Evolutionary conservation across 2,113 vertebrate species (phyloP).

Genomic region (Blennius ocellaris): DNA sequence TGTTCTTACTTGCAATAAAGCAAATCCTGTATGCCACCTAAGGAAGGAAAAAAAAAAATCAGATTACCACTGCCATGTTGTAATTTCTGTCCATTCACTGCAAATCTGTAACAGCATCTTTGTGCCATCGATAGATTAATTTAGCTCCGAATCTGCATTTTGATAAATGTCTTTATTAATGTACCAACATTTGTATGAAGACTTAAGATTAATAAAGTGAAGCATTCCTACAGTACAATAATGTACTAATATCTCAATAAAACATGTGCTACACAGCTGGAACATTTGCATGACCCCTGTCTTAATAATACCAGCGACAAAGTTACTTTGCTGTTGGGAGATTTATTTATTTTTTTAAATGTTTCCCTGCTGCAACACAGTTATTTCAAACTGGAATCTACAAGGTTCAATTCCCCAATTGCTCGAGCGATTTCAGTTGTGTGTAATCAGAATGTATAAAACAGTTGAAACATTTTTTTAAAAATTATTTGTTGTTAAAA

Average conservation of each 20-base stretch:
- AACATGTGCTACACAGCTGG: constrained; percentile 34
- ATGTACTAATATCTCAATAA: constrained; percentile 58
- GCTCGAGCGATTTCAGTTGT: too few species aligned
- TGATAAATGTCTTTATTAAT: constrained; percentile 72
- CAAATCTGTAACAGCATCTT: constrained; percentile 57
- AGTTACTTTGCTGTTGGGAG: too few species aligned
- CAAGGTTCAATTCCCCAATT: too few species aligned
- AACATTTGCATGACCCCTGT: not conserved
- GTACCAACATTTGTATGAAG: constrained; percentile 68
- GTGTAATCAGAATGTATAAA: too few species aligned
- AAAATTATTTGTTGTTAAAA: too few species aligned
- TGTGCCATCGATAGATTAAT: constrained; percentile 52
- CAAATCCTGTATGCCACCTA: constrained; percentile 35
- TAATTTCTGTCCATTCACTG: constrained; percentile 48
- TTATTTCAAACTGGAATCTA: too few species aligned
- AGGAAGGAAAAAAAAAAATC: constrained; percentile 6
- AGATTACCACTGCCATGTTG: constrained; percentile 48
- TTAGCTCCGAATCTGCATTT: constrained; percentile 58
- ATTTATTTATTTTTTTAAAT: too few species aligned
- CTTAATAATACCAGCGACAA: constrained; percentile 2
- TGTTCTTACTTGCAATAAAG: constrained; percentile 71
- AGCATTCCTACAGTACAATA: constrained; percentile 56
- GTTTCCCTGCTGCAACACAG: too few species aligned
- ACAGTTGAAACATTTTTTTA: too few species aligned
- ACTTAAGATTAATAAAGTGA: constrained; percentile 61